Percentiles rank a stretch among this genome's conserved stretches.
Evolutionary conservation across 2,888 invertebrate species (phyloP).

Genomic region (Apodemia zela): DNA sequence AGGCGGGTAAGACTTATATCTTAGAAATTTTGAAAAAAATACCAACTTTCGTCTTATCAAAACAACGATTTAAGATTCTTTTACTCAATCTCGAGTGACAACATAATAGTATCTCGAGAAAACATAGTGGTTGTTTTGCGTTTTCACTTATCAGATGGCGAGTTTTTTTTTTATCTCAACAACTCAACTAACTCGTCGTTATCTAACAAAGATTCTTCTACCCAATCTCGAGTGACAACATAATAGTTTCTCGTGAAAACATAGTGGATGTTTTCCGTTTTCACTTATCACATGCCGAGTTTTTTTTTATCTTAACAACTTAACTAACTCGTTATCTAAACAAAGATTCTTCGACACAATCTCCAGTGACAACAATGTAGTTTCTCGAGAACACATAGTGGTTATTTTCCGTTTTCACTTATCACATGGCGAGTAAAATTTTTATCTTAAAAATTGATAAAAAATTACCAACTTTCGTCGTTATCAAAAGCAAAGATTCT

Average conservation of each 20-base stretch:
- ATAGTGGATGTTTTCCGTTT: not conserved
- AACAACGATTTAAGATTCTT: conserved; percentile 12
- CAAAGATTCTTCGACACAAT: conserved; percentile 25
- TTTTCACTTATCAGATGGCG: no score
- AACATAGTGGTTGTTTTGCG: not conserved
- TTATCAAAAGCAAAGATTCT: conserved; percentile 10
- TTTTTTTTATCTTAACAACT: no score
- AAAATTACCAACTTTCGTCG: conserved; percentile 4
- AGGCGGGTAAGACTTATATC: no score
- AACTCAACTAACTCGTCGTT: no score
- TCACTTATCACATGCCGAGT: no score
- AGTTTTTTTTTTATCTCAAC: no score
- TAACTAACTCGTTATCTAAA: no score
- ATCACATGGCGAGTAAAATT: no score
- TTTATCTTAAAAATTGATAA: no score
- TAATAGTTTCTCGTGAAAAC: not conserved
- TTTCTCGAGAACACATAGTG: not conserved
- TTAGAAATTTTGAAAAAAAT: no score
- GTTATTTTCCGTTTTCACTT: no score
- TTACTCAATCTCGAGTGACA: conserved; percentile 29
- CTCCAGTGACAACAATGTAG: conserved; percentile 18
- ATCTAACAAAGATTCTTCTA: not conserved
- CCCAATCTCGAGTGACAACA: conserved; percentile 29
- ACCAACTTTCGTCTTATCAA: conserved; percentile 11
- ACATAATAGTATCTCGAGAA: not conserved